phyloP scores from a whole-genome alignment of 2,797 vertebrate genomes.

The Poeciliopsis paucimaculata region DNA sequence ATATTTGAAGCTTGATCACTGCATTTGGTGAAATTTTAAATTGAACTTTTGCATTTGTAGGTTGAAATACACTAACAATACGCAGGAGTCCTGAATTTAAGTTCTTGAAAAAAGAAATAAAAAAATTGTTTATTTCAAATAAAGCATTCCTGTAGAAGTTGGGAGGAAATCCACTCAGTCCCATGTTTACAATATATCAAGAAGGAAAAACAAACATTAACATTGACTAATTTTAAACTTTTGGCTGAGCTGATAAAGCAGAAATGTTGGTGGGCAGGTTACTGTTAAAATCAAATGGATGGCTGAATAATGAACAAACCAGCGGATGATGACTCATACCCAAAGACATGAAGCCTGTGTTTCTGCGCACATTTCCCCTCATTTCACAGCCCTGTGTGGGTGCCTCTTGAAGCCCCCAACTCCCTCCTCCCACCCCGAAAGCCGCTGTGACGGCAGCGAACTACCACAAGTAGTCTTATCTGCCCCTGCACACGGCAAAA shows the following conservation, averaged over 20 bases:
- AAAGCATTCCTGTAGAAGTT: background rate
- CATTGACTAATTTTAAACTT: slow-evolving; percentile 6
- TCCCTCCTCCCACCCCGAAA: slow-evolving; percentile 1
- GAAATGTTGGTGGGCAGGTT: slow-evolving; percentile 21
- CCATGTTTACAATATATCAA: slow-evolving; percentile 3
- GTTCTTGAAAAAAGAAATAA: background rate
- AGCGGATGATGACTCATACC: slow-evolving; percentile 27
- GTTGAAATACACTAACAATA: background rate
- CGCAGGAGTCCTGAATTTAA: background rate
- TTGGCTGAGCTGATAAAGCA: slow-evolving; percentile 5
- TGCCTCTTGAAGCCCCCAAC: slow-evolving; percentile 29
- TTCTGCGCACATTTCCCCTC: background rate
- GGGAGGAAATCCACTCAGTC: background rate
- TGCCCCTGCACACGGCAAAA: slow-evolving; percentile 25
- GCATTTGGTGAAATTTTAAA: background rate
- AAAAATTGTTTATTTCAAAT: background rate
- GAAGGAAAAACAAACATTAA: background rate
- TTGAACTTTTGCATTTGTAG: background rate
- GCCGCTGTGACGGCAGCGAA: background rate
- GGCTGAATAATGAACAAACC: slow-evolving; percentile 29
- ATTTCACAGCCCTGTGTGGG: slow-evolving; percentile 4
- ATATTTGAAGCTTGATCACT: background rate
- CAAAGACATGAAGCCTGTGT: slow-evolving; percentile 3
- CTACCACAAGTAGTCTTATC: slow-evolving; percentile 52
- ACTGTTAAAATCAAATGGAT: slow-evolving; percentile 15